Base-by-base conservation (phyloP, 2,888 invertebrate genomes). In the Lasioglossum calceatum region DNA sequence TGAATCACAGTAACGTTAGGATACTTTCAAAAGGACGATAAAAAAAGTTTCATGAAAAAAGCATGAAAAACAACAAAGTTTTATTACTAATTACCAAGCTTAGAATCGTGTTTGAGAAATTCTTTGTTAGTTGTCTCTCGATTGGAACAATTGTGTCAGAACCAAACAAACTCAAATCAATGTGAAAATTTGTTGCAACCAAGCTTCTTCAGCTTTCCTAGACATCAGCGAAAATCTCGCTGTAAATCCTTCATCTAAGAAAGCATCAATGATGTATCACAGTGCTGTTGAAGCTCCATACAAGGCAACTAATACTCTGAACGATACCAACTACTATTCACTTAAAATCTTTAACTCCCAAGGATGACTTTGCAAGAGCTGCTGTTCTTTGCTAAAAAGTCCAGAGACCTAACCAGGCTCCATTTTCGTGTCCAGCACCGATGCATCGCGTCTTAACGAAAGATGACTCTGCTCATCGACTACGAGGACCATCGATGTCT, bases 401-500 rank as follows among this genome's bases (percentile, higher is more conserved):
- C n/a, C 12, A 19, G 50, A 50, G 19, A 50, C 12, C 12, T 58
- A 12, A n/a, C n/a, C 58, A n/a, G 58, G 50, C 12, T 27, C 8
- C 27, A 61, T 61, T 61, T 61, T 61, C 58, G 23, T 61, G 58
- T 12, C 12, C 64, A 64, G 64, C 32, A 64, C 64, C 16, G 16
- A 14, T 14, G 16, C 64, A 2, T 32, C 32, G 1, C 5, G 7
- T 7, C 5, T 12, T 7, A 32, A 64, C 64, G 64, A 64, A 32
- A 64, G 16, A 32, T 16, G 32, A 32, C 7, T 32, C 32, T 67
- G 95, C 96, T 96, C 96, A 98, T 98, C 98, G 94, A 97, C 96
- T 79, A 98, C 97, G 83, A 97, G 96, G 75, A 98, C 96, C 88
- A 96, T 96, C 92, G 96, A 97, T 0, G 97, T 97, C 93, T 97